Conservation (phyloP, 2,888 invertebrate genomes). For the Enchytraeus crypticus region DNA sequence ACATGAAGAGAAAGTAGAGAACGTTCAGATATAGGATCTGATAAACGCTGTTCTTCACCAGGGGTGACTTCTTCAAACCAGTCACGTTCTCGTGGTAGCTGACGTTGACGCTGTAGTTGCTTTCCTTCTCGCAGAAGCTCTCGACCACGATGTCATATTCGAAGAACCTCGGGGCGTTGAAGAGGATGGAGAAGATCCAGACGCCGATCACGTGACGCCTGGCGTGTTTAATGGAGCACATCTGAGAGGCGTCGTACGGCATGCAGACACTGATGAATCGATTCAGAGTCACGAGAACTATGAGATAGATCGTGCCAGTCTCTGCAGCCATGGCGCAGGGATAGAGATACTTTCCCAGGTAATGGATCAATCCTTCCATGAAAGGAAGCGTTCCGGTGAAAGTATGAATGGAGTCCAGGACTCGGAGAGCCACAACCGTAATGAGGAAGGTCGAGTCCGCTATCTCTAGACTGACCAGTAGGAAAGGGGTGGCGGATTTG, state of each 20-base stretch:
- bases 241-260: constrained; percentile 23
- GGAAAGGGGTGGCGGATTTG: constrained; percentile 29
- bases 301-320: constrained; percentile 27
- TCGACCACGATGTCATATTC: constrained; percentile 21
- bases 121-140: neutral
- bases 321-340: constrained; percentile 23
- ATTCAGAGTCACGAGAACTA: constrained; percentile 28
- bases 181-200: constrained; percentile 20
- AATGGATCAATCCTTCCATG: constrained; percentile 16
- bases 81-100: neutral
- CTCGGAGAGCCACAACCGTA: constrained; percentile 24
- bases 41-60: neutral
- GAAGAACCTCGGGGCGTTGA: constrained; percentile 29
- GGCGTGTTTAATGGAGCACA: constrained; percentile 26
- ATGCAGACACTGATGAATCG: constrained; percentile 24
- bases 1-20: constrained; percentile 22
- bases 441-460: constrained; percentile 28
- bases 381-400: constrained; percentile 8
- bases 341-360: constrained; percentile 25
- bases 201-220: constrained; percentile 24
- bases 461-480: constrained; percentile 25
- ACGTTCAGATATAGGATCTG: constrained; percentile 6
- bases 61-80: neutral
- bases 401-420: constrained; percentile 20
- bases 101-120: no score